These are phyloP conservation scores for Eciton burchellii DNA, from an alignment of 1,140 invertebrate genomes.

Conservation along the genomic window DNA sequence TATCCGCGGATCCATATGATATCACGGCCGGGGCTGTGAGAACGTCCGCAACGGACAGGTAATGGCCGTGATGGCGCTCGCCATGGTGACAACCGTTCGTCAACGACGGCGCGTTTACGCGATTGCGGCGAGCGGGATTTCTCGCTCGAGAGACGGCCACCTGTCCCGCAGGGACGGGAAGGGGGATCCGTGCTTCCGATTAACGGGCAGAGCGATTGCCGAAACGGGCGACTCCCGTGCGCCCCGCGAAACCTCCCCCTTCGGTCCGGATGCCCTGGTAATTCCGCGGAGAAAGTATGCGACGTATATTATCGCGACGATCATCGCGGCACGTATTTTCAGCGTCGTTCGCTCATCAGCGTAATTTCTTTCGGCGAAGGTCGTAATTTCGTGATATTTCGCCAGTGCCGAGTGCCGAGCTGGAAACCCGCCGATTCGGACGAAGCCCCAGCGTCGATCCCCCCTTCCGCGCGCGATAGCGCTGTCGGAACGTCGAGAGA, in stretches of 20 bases:
- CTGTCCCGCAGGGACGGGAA: not conserved
- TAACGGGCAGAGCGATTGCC: constrained; percentile 13
- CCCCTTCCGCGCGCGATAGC: not conserved
- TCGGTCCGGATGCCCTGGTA: constrained; percentile 14
- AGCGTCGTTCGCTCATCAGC: constrained; percentile 4
- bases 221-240: constrained; percentile 6
- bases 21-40: constrained; percentile 79
- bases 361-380: not conserved
- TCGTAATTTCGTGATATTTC: constrained; percentile 27
- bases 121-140: constrained; percentile 24
- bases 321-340: constrained; percentile 35
- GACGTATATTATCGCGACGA: constrained; percentile 22
- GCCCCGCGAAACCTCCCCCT: not conserved
- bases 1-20: constrained; percentile 67
- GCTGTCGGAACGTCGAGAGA: not conserved
- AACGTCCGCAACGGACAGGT: constrained; percentile 70
- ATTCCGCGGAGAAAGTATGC: constrained; percentile 18
- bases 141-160: not conserved
- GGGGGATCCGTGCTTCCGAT: constrained; percentile 32
- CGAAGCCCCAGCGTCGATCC: not conserved
- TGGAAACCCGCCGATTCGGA: not conserved
- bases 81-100: constrained; percentile 51
- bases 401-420: not conserved
- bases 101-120: constrained; percentile 29
- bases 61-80: constrained; percentile 9